Conservation (phyloP, 1,140 invertebrate species). For the Leptestheria dahalacensis region DNA sequence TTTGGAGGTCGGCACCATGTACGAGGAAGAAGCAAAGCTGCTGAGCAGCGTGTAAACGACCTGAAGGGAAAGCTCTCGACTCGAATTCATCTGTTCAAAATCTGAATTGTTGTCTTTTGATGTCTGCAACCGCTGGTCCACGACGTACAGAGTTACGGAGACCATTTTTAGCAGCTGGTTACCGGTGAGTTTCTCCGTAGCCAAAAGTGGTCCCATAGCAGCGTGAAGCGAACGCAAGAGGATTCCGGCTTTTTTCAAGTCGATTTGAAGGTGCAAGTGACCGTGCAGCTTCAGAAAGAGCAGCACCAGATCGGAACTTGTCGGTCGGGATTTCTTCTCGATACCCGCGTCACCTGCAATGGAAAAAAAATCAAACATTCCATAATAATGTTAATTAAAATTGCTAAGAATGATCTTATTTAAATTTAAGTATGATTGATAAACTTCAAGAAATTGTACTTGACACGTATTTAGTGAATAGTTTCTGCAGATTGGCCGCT, state of each 20-base stretch:
- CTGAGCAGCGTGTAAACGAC: not conserved
- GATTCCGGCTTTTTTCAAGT: conserved; percentile 37
- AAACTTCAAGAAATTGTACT: conserved; percentile 26
- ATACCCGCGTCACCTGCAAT: conserved; percentile 36
- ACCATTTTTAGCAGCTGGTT: conserved; percentile 59
- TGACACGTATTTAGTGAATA: conserved; percentile 34
- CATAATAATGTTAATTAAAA: too few relatives aligned
- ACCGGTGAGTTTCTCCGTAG: conserved; percentile 55
- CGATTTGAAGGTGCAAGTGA: conserved; percentile 39
- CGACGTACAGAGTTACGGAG: conserved; percentile 54
- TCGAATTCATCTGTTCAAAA: too few relatives aligned
- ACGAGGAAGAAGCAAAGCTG: not conserved
- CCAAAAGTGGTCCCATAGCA: conserved; percentile 53
- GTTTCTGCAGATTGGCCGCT: conserved; percentile 52
- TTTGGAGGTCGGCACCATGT: not conserved
- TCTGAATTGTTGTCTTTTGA: not conserved
- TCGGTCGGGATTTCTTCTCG: conserved; percentile 35
- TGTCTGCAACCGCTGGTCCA: conserved; percentile 33
- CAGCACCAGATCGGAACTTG: conserved; percentile 45
- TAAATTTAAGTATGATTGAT: not conserved
- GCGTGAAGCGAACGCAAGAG: conserved; percentile 45
- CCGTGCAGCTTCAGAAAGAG: conserved; percentile 52
- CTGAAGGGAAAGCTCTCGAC: not conserved
- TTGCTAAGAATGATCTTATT: not conserved
- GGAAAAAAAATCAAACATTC: conserved; percentile 22